phyloP scores from a whole-genome alignment of 2,888 invertebrate genomes.

The Spisula subtruncata region DNA sequence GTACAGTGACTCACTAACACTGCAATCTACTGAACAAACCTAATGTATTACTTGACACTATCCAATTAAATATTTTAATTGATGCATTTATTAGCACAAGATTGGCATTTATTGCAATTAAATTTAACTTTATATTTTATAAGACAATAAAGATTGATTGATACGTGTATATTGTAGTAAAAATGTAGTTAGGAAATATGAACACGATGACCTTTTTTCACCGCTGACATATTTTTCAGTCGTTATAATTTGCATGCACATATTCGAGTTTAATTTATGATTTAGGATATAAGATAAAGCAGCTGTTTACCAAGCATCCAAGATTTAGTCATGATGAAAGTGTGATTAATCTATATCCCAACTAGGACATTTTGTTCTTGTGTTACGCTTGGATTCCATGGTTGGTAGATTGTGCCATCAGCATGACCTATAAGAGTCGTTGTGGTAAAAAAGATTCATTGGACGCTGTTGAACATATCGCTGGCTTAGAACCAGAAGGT shows the following conservation, averaged over 20 bases:
- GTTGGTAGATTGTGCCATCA: no score
- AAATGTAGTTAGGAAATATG: neutral
- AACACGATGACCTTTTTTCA: neutral
- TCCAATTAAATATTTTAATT: conserved; percentile 18
- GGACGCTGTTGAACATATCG: no score
- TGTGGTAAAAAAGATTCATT: no score
- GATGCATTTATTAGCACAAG: conserved; percentile 2
- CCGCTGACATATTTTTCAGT: neutral
- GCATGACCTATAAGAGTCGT: no score
- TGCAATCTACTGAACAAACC: no score
- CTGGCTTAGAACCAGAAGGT: no score
- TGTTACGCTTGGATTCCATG: neutral
- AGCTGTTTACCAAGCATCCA: neutral
- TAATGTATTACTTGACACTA: no score
- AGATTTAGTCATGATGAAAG: neutral
- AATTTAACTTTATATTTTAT: neutral
- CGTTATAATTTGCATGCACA: neutral
- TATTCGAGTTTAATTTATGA: no score
- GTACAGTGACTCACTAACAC: no score
- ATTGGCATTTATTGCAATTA: neutral
- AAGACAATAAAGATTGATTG: neutral
- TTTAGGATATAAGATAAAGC: no score
- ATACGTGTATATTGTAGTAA: no score
- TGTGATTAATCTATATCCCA: neutral
- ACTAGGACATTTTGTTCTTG: neutral